Conservation (phyloP, 2,888 invertebrate species). For the Augochlorella aurata region DNA sequence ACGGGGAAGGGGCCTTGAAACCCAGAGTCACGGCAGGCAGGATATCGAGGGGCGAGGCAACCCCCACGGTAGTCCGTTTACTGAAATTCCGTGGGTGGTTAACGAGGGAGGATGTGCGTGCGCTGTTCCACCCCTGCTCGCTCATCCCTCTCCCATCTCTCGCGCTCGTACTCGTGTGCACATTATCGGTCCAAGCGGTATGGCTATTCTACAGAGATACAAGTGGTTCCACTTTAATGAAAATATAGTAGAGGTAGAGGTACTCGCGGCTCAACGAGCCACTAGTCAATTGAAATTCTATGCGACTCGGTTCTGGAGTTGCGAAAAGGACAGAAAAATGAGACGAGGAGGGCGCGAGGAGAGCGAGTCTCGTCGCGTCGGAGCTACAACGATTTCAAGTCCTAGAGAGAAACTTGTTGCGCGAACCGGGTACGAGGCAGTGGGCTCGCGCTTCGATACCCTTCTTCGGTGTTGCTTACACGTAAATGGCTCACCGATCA, state of each 20-base stretch:
- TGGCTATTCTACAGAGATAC: background rate
- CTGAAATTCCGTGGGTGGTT: conserved; percentile 51
- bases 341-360: too few species aligned
- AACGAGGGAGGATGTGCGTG: conserved; percentile 22
- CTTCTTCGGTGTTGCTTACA: background rate
- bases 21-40: background rate
- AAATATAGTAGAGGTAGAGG: background rate
- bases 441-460: conserved; percentile 11
- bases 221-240: background rate
- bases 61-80: conserved; percentile 41
- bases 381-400: conserved; percentile 57
- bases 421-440: conserved; percentile 54
- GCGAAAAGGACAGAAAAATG: too few species aligned
- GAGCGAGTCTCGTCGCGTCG: too few species aligned
- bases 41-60: background rate
- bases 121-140: conserved; percentile 4
- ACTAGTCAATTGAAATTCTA: background rate
- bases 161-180: background rate
- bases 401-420: conserved; percentile 61
- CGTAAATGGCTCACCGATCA: background rate
- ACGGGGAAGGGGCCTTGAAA: background rate
- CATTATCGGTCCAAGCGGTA: background rate
- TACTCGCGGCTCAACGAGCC: background rate
- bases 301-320: conserved; percentile 5
- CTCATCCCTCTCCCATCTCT: conserved; percentile 11